Evolutionary conservation across 2,113 vertebrate genomes (phyloP).

Genomic region (Marmota monax): DNA sequence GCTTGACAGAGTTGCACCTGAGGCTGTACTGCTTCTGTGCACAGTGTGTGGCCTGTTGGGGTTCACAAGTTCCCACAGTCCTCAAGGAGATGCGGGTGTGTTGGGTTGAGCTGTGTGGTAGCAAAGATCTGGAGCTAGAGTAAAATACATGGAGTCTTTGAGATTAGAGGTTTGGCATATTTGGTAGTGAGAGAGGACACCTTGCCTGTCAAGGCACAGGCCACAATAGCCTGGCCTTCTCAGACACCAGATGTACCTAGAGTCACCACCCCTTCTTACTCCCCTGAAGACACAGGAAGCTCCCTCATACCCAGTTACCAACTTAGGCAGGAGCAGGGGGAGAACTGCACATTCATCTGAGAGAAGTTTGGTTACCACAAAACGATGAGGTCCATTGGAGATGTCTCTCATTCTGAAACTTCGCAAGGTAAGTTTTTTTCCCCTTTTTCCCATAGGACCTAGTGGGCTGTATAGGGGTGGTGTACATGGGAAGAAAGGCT

Average conservation of each 20-base stretch:
- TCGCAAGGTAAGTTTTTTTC: not conserved
- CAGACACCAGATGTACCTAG: not conserved
- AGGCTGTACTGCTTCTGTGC: not conserved
- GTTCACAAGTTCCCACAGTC: not conserved
- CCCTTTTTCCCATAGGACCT: not conserved
- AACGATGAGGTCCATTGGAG: not conserved
- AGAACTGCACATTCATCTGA: not conserved
- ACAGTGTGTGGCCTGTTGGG: not conserved
- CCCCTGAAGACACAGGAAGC: not conserved
- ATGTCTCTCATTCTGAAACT: not conserved
- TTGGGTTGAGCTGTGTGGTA: not conserved
- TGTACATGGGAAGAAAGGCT: not conserved
- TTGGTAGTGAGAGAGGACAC: not conserved
- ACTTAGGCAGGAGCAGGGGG: not conserved
- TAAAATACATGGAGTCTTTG: not conserved
- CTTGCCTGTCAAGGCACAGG: too few relatives aligned
- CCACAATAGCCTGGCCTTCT: not conserved
- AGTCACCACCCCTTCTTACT: not conserved
- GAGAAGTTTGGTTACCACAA: not conserved
- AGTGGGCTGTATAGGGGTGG: too few relatives aligned
- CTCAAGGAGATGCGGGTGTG: not conserved
- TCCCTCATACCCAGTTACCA: not conserved
- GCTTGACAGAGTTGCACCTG: not conserved
- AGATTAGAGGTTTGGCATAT: not conserved
- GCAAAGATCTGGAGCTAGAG: not conserved